Evolutionary conservation across 2,797 vertebrate species (phyloP).

Genomic region (Pangasius sanitwongsei): DNA sequence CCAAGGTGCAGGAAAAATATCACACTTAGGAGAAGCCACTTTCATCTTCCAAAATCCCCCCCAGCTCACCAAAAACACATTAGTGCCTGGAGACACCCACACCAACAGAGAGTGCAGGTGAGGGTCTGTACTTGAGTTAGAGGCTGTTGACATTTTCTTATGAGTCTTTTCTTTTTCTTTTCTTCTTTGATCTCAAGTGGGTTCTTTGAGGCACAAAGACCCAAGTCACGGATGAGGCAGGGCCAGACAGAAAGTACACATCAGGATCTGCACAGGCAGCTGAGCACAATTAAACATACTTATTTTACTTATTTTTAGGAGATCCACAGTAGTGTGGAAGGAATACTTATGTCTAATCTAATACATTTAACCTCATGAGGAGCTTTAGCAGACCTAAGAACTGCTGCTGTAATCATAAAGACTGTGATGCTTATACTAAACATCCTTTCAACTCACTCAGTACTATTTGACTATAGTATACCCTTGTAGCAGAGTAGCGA

Average conservation of each 20-base stretch:
- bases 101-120: conserved; percentile 9
- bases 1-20: conserved; percentile 40
- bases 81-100: conserved; percentile 33
- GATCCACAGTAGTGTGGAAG: not conserved
- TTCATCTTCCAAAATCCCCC: conserved; percentile 56
- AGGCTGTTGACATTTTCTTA: conserved; percentile 29
- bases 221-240: conserved; percentile 25
- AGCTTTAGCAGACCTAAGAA: not conserved
- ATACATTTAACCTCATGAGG: conserved; percentile 8
- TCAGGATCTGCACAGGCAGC: conserved; percentile 22
- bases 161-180: conserved; percentile 30
- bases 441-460: not conserved
- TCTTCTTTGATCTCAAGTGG: conserved; percentile 37
- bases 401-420: not conserved
- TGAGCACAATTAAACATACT: conserved; percentile 43
- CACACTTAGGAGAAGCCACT: conserved; percentile 43
- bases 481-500: not conserved
- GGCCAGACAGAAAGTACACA: conserved; percentile 27
- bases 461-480: not conserved
- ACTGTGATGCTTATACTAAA: not conserved
- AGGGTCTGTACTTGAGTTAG: conserved; percentile 29
- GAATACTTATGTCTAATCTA: conserved; percentile 8
- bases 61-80: conserved; percentile 45
- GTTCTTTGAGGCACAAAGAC: conserved; percentile 26
- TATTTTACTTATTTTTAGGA: conserved; percentile 39